A percentile compares a stretch with the other conserved stretches of the same genome.
These are phyloP conservation scores for Hypomecis punctinalis DNA, from an alignment of 2,888 invertebrate genomes.

Conservation along the genomic window DNA sequence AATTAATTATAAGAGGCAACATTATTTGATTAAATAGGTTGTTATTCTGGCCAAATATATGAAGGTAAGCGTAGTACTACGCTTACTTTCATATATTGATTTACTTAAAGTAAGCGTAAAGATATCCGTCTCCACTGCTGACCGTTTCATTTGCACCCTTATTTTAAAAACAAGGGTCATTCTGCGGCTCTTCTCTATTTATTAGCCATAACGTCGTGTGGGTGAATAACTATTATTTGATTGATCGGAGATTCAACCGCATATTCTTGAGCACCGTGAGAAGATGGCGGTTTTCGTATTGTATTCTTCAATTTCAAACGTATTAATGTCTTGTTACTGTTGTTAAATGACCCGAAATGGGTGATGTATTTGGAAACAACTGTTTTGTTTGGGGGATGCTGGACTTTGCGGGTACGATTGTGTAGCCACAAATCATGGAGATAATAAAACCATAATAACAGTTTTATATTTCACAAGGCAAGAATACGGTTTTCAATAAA, in stretches of 20 bases:
- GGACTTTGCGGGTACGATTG: neutral
- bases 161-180: constrained; percentile 61
- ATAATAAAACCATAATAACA: neutral
- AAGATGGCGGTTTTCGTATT: constrained; percentile 40
- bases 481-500: too few relatives aligned
- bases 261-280: constrained; percentile 56
- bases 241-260: constrained; percentile 29
- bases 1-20: too few relatives aligned
- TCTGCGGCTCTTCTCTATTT: constrained; percentile 58
- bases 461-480: too few relatives aligned
- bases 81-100: too few relatives aligned
- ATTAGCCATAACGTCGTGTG: constrained; percentile 49
- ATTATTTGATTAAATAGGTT: too few relatives aligned
- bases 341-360: constrained; percentile 40
- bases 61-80: too few relatives aligned
- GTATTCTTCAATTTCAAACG: constrained; percentile 27
- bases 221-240: constrained; percentile 53
- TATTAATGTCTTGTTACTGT: constrained; percentile 42
- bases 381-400: constrained; percentile 7
- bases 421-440: neutral
- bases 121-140: too few relatives aligned
- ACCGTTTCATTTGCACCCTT: too few relatives aligned
- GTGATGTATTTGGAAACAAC: constrained; percentile 29
- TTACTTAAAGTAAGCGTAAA: too few relatives aligned
- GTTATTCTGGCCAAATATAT: too few relatives aligned